Percentiles rank a stretch among this genome's conserved stretches.
These are phyloP conservation scores for Drosophila sordidapex DNA, from an alignment of 2,888 invertebrate species.

Conservation along the genomic window DNA sequence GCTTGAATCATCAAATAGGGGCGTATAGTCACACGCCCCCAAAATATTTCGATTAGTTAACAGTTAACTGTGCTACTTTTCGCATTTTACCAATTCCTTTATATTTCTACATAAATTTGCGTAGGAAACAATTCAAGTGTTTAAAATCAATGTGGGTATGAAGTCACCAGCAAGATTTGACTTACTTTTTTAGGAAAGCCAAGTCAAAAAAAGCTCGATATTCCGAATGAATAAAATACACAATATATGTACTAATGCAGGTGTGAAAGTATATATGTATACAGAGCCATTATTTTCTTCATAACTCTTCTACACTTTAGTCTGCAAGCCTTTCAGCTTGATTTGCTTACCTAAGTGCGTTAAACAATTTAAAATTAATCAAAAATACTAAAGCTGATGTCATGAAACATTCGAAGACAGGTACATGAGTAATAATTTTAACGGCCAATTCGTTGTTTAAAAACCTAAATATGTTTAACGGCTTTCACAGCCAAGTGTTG, in stretches of 20 bases:
- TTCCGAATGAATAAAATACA: background rate
- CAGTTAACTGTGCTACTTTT: background rate
- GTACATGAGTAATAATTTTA: background rate
- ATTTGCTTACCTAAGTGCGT: background rate
- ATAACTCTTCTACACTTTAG: background rate
- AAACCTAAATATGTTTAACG: constrained; percentile 10
- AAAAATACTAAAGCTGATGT: constrained; percentile 14
- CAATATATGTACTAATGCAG: background rate
- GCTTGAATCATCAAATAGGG: constrained; percentile 8
- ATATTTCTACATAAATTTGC: background rate
- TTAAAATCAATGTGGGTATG: background rate
- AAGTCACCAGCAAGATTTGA: constrained; percentile 12
- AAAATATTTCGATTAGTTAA: background rate
- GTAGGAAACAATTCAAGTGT: background rate
- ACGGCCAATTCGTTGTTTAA: constrained; percentile 10
- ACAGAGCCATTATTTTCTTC: background rate
- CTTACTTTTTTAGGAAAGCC: background rate
- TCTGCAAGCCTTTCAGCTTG: background rate
- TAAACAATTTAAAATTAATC: background rate
- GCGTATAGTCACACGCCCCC: constrained; percentile 16
- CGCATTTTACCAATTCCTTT: background rate
- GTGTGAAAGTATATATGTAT: background rate
- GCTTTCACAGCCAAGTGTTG: constrained; percentile 51
- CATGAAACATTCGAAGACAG: constrained; percentile 26
- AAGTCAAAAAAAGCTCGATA: background rate